Conservation (phyloP, 1,140 invertebrate genomes). For the Papilio polyxenes region DNA sequence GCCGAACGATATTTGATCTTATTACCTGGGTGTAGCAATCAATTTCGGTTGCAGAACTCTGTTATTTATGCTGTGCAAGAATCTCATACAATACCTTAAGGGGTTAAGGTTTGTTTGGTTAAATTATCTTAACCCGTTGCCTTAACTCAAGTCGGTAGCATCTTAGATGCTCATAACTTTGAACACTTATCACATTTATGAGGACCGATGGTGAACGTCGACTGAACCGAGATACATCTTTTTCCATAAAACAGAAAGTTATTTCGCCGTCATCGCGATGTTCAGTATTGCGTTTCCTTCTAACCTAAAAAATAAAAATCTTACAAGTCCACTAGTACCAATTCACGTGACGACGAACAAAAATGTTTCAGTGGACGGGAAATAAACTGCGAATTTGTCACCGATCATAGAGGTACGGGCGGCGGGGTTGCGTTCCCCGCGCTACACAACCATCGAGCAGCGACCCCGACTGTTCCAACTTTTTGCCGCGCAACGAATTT, state of each 20-base stretch:
- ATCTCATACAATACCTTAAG: conserved; percentile 7
- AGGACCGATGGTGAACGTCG: too few relatives aligned
- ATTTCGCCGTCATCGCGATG: not conserved
- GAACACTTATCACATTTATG: not conserved
- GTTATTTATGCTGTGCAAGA: not conserved
- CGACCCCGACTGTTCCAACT: conserved; percentile 46
- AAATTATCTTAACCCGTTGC: conserved; percentile 23
- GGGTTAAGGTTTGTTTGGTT: conserved; percentile 29
- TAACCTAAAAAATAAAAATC: not conserved
- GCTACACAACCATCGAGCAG: conserved; percentile 23
- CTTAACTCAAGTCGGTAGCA: not conserved
- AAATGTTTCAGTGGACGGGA: conserved; percentile 13
- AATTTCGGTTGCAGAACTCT: conserved; percentile 21
- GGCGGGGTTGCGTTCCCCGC: conserved; percentile 41
- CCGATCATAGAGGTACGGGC: not conserved
- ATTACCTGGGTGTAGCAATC: conserved; percentile 36
- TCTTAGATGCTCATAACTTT: not conserved
- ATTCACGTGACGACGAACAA: not conserved
- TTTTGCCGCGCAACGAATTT: conserved; percentile 46
- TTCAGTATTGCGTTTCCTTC: too few relatives aligned
- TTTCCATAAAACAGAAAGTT: too few relatives aligned
- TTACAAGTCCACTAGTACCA: not conserved
- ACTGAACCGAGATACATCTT: too few relatives aligned
- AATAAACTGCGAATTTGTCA: conserved; percentile 37
- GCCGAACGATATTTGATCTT: conserved; percentile 50